These are phyloP conservation scores for Brassicogethes aeneus DNA, from an alignment of 2,888 invertebrate genomes.

Conservation along the genomic window DNA sequence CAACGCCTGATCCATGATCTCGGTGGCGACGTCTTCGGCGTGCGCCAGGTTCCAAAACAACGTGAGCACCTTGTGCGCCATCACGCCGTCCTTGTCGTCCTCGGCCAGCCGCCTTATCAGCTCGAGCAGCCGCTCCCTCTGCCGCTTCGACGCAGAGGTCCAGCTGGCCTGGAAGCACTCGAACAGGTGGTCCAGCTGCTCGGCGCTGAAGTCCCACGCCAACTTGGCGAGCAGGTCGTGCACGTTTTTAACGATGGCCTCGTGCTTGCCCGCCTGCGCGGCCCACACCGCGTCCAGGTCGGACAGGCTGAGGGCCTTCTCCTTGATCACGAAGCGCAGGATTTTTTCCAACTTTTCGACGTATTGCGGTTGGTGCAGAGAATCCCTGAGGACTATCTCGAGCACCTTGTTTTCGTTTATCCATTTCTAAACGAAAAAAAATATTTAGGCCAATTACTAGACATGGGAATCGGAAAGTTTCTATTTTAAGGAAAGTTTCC, in stretches of 20 bases:
- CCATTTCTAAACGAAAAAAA: constrained; percentile 62
- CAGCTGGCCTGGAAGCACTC: constrained; percentile 92
- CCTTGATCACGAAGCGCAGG: constrained; percentile 92
- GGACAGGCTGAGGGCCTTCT: constrained; percentile 75
- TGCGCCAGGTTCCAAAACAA: constrained; percentile 96
- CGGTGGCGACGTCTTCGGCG: constrained; percentile 91
- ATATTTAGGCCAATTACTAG: neutral
- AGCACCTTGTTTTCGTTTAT: constrained; percentile 92
- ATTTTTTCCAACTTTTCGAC: constrained; percentile 97
- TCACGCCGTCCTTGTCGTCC: constrained; percentile 97
- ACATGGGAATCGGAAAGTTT: too few species aligned
- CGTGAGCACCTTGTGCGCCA: constrained; percentile 95
- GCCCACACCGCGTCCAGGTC: constrained; percentile 96
- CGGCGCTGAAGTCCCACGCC: constrained; percentile 97
- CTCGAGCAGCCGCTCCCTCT: constrained; percentile 90
- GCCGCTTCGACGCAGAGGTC: constrained; percentile 92
- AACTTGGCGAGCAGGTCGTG: constrained; percentile 93
- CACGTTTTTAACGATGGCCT: constrained; percentile 96
- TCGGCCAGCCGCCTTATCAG: constrained; percentile 91
- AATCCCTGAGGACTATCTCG: constrained; percentile 90
- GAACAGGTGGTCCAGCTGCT: constrained; percentile 94
- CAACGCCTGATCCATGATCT: constrained; percentile 95
- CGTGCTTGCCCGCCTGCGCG: constrained; percentile 95
- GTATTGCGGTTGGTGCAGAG: constrained; percentile 94
- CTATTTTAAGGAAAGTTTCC: too few species aligned